Conservation (phyloP, 2,797 vertebrate genomes). For the Pelochelys cantorii region DNA sequence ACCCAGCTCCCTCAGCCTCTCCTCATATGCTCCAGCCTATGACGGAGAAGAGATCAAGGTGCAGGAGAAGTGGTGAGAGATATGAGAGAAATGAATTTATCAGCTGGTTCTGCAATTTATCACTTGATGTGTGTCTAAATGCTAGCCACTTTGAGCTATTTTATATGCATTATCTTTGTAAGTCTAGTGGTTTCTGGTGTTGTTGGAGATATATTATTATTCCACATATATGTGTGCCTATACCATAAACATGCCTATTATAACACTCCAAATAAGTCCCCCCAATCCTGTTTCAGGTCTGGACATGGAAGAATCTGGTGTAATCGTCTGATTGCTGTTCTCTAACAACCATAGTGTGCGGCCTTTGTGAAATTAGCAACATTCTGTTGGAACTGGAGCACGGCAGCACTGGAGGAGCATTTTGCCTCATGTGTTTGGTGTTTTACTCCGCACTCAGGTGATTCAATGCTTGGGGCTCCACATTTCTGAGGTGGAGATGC, state of each 20-base stretch:
- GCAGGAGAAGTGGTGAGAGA: background rate
- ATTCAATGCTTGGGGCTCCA: background rate
- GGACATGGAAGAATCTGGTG: no score
- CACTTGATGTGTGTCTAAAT: background rate
- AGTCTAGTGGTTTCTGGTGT: background rate
- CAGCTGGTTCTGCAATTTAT: background rate
- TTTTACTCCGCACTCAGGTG: no score
- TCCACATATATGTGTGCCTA: background rate
- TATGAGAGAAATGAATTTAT: background rate
- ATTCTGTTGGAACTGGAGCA: background rate
- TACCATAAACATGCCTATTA: no score
- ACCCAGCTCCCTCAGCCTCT: no score
- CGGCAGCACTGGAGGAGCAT: background rate
- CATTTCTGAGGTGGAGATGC: background rate
- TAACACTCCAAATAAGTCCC: background rate
- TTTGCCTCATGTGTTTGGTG: background rate
- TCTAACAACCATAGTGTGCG: no score
- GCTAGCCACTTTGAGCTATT: background rate
- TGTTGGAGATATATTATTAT: rapidly evolving
- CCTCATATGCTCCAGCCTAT: no score
- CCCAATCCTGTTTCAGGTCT: background rate
- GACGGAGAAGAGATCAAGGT: background rate
- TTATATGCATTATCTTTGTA: background rate
- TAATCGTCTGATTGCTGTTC: background rate
- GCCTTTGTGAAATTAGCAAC: background rate